phyloP scores from a whole-genome alignment of 2,888 invertebrate species.

The Stratiomys singularior region DNA sequence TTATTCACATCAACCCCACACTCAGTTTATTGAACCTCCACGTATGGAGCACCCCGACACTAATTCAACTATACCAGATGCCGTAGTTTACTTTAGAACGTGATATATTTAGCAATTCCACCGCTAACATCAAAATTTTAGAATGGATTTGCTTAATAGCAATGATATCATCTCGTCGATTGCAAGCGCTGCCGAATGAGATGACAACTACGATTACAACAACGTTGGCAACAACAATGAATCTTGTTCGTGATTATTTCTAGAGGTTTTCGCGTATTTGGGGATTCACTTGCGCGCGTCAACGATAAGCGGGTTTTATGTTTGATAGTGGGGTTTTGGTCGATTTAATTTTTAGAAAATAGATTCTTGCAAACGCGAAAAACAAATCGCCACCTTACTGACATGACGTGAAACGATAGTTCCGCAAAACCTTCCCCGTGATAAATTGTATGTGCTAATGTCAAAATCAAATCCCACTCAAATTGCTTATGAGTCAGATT shows the following conservation, averaged over 20 bases:
- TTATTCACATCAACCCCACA: slow-evolving; percentile 44
- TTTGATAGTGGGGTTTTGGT: background rate
- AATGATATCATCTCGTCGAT: slow-evolving; percentile 17
- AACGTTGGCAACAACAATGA: background rate
- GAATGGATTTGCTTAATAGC: background rate
- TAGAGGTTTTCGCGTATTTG: background rate
- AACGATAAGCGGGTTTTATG: background rate
- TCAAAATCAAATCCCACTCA: too few relatives aligned
- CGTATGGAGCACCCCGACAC: slow-evolving; percentile 54
- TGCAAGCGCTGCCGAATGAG: slow-evolving; percentile 1
- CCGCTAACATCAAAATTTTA: background rate
- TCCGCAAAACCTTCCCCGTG: too few relatives aligned
- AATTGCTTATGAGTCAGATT: too few relatives aligned
- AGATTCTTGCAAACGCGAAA: background rate
- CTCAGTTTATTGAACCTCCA: slow-evolving; percentile 60
- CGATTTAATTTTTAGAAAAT: background rate
- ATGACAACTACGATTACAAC: background rate
- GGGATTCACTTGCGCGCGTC: background rate
- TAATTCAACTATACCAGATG: background rate
- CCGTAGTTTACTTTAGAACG: background rate
- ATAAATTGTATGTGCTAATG: too few relatives aligned
- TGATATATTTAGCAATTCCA: background rate
- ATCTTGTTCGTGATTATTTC: background rate
- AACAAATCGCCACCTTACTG: background rate
- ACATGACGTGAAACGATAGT: slow-evolving; percentile 28